phyloP scores from a whole-genome alignment of 2,113 vertebrate genomes.

The Nymphicus hollandicus region DNA sequence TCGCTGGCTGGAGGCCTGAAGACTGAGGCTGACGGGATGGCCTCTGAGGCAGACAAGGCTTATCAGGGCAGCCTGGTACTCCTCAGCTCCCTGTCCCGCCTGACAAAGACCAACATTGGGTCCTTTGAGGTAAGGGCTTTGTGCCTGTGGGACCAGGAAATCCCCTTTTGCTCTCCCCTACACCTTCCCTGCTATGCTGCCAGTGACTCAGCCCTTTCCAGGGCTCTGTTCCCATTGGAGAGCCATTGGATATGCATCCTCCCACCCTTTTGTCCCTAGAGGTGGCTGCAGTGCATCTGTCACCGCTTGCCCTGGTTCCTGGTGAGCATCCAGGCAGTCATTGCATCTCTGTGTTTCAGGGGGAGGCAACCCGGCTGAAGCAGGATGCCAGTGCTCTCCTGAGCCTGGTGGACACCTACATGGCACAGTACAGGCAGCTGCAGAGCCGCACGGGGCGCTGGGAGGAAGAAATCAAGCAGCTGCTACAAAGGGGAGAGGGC shows the following conservation, averaged over 20 bases:
- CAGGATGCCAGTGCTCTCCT: slow-evolving; percentile 53
- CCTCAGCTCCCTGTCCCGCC: slow-evolving; percentile 40
- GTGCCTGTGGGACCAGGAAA: background rate
- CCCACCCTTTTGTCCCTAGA: background rate
- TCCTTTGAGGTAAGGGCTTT: slow-evolving; percentile 66
- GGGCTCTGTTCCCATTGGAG: accelerated
- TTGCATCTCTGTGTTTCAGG: slow-evolving; percentile 41
- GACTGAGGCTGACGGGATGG: slow-evolving; percentile 35
- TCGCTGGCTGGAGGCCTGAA: slow-evolving; percentile 49
- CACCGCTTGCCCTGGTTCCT: background rate
- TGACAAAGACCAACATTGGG: background rate
- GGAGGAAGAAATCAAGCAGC: slow-evolving; percentile 67
- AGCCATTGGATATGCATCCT: background rate
- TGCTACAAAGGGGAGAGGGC: slow-evolving; percentile 58
- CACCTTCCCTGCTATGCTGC: background rate
- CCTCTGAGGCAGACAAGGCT: slow-evolving; percentile 41
- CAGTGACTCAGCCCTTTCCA: background rate
- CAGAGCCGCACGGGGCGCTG: slow-evolving; percentile 47
- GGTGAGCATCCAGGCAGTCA: background rate
- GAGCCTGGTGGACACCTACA: slow-evolving; percentile 39
- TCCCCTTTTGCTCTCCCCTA: background rate
- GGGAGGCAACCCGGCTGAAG: slow-evolving; percentile 54
- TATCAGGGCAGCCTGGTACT: slow-evolving; percentile 68
- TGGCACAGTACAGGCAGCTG: slow-evolving; percentile 48
- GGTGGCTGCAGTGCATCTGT: background rate